Evolutionary conservation across 1,140 invertebrate species (phyloP), one percentile per base, ranked within the genome.

Genomic region (Apis florea): DNA sequence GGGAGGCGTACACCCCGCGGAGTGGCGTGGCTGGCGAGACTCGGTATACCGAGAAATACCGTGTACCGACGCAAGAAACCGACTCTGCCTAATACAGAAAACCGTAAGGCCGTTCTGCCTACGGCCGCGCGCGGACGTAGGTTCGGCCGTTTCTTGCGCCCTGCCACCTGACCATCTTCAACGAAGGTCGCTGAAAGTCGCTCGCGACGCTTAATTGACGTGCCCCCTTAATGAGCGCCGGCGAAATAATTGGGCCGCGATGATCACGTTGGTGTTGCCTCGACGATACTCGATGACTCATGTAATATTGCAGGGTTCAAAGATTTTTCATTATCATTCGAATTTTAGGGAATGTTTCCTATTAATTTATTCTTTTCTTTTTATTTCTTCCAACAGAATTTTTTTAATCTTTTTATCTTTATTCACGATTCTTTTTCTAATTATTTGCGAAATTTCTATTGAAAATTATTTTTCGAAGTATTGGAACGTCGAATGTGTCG

Each of bases 21-120:
- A 82, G 82, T 66, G 53, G 59, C 76, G 69, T 68, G 76, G 63
- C 80, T 10, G 64, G 73, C 71, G 59, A 64, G 82, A 59, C 79
- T 63, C 64, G 63, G 74, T 82, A 87, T 92, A 91, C 91, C 83
- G 59, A 83, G 90, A 93, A 93, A 88, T 84, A 82, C 78, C 26
- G 2, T 40, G 31, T 40, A 40, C 64, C 75, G 76, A 47, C 63
- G 70, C 88, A 93, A 92, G 91, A 93, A 93, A 90, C 82, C 47
- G 80, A 85, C 88, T 88, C 88, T 89, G 78, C 92, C 92, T 93
- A 93, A 93, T 93, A 93, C 90, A 93, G 92, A 90, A 90, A 92
- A 91, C 90, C 85, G 89, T 92, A 89, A 87, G 87, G 83, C 83
- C 53, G 83, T 87, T 75, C 79, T 84, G 77, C 78, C 73, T 59